Conservation (phyloP, 2,797 vertebrate genomes). For the Bryconaethiops microstoma region DNA sequence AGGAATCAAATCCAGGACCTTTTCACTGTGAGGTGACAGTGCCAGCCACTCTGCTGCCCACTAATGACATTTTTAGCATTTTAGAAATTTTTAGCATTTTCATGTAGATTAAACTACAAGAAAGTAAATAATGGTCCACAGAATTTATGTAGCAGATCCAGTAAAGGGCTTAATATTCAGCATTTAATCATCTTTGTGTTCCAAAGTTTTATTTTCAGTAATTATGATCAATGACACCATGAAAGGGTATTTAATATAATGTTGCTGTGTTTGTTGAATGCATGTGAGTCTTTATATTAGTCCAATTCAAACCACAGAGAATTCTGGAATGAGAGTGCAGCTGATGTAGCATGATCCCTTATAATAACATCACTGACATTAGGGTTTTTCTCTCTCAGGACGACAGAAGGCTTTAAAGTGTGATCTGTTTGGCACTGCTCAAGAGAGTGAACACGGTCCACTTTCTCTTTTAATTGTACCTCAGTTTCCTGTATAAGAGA, state of each 20-base stretch:
- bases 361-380: constrained; percentile 71
- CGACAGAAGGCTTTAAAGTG: not conserved
- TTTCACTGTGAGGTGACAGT: too few relatives aligned
- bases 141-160: too few relatives aligned
- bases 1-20: too few relatives aligned
- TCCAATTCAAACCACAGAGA: constrained; percentile 85
- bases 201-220: too few relatives aligned
- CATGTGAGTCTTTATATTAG: constrained; percentile 19
- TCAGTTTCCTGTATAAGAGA: constrained; percentile 21
- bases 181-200: too few relatives aligned
- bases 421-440: not conserved
- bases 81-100: too few relatives aligned
- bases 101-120: not conserved
- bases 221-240: too few relatives aligned
- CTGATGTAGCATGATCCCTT: constrained; percentile 78
- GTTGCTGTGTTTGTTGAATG: too few relatives aligned
- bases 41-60: too few relatives aligned
- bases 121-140: not conserved
- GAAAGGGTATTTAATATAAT: too few relatives aligned
- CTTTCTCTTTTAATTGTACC: constrained; percentile 31
- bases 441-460: not conserved
- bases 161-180: too few relatives aligned
- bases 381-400: constrained; percentile 73
- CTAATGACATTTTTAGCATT: too few relatives aligned
- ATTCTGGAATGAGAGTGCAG: constrained; percentile 83